Evolutionary conservation across 2,113 vertebrate species (phyloP).

Genomic region (Prolemur simus): DNA sequence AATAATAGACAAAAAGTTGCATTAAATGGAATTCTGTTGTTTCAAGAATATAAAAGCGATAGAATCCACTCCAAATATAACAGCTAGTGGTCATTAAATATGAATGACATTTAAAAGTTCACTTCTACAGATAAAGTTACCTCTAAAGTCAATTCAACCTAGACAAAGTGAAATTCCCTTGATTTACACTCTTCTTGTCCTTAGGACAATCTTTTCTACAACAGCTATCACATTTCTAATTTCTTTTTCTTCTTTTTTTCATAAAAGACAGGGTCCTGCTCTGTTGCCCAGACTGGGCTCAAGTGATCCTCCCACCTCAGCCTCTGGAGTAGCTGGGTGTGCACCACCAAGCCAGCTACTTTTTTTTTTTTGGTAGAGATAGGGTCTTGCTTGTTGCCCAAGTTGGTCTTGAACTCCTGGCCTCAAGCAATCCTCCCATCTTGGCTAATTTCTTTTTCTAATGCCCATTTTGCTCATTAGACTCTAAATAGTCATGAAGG

Average conservation of each 20-base stretch:
- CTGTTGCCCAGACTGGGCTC: too few species aligned
- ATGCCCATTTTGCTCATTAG: not conserved
- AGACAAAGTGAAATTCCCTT: constrained; percentile 29
- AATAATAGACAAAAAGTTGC: not conserved
- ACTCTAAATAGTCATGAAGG: not conserved
- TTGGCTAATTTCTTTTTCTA: not conserved
- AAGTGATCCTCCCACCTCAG: too few species aligned
- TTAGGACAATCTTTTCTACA: not conserved
- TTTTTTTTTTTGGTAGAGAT: too few species aligned
- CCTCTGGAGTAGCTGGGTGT: too few species aligned
- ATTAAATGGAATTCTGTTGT: constrained; percentile 16
- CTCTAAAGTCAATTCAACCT: constrained; percentile 19
- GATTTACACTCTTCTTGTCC: not conserved
- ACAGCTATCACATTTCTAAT: not conserved
- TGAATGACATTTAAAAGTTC: constrained; percentile 48
- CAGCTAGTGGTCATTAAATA: constrained; percentile 48
- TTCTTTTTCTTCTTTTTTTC: not conserved
- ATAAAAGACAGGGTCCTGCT: too few species aligned
- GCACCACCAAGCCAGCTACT: too few species aligned
- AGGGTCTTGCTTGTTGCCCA: too few species aligned
- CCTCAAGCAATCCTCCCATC: too few species aligned
- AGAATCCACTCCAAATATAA: constrained; percentile 38
- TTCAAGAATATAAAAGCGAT: constrained; percentile 28
- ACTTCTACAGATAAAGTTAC: constrained; percentile 29
- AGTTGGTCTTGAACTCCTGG: too few species aligned